phyloP scores from a whole-genome alignment of 1,140 invertebrate species.

The Scaptodrosophila lebanonensis region DNA sequence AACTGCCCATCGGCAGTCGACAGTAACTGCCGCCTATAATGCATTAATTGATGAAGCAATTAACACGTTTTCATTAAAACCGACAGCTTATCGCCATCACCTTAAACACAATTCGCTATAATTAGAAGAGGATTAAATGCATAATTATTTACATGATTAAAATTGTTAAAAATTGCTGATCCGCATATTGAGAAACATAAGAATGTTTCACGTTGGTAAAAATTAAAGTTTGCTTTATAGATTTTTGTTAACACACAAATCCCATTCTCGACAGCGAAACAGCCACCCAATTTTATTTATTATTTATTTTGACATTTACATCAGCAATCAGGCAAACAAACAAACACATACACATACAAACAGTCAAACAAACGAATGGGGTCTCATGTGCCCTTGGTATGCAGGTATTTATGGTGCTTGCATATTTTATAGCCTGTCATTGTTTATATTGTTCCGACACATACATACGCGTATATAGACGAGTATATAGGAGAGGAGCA shows the following conservation, averaged over 20 bases:
- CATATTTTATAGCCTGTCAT: conserved; percentile 67
- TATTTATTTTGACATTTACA: conserved; percentile 69
- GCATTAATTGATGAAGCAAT: conserved; percentile 60
- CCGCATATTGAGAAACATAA: not conserved
- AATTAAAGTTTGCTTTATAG: not conserved
- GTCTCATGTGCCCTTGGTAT: conserved; percentile 1
- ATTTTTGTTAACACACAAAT: not conserved
- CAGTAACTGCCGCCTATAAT: no score
- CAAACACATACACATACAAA: not conserved
- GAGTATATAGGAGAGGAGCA: not conserved
- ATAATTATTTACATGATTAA: conserved; percentile 63
- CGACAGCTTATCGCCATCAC: conserved; percentile 37
- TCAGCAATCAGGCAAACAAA: conserved; percentile 53
- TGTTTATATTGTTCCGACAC: conserved; percentile 52
- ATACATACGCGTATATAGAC: conserved; percentile 8
- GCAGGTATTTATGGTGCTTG: conserved; percentile 46
- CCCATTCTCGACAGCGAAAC: not conserved
- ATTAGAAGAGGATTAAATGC: conserved; percentile 54
- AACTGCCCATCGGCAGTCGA: no score
- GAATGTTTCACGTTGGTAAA: no score
- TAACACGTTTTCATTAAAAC: conserved; percentile 45
- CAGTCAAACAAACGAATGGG: conserved; percentile 5
- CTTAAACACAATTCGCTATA: conserved; percentile 18
- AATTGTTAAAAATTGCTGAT: conserved; percentile 4
- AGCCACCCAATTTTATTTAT: conserved; percentile 45